Percentiles rank a stretch among this genome's conserved stretches.
Evolutionary conservation across 2,113 vertebrate genomes (phyloP).

Genomic region (Vimba vimba): DNA sequence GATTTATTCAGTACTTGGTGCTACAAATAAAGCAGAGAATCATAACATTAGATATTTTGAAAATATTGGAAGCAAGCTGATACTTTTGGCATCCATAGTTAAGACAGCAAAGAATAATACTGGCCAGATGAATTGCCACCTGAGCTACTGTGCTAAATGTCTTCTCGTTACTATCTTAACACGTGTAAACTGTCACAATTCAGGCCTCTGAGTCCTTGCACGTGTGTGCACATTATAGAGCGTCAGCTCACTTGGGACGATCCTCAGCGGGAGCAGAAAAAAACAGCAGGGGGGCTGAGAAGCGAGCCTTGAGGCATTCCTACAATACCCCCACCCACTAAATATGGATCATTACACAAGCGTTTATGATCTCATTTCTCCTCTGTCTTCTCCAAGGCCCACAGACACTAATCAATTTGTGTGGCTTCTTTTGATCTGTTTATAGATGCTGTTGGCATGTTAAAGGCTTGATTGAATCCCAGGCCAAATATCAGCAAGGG

Average conservation of each 20-base stretch:
- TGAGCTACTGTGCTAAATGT: background rate
- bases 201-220: background rate
- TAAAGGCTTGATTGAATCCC: background rate
- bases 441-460: slow-evolving; percentile 38
- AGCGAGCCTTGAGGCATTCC: slow-evolving; percentile 38
- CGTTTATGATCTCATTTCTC: slow-evolving; percentile 40
- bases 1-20: background rate
- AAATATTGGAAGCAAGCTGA: background rate
- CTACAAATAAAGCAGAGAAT: background rate
- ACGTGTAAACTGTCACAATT: background rate
- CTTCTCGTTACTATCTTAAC: background rate
- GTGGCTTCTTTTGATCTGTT: slow-evolving; percentile 40
- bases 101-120: background rate
- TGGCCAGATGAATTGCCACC: background rate
- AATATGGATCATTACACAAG: slow-evolving; percentile 57
- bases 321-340: slow-evolving; percentile 30
- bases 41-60: background rate
- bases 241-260: background rate
- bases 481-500: slow-evolving; percentile 26
- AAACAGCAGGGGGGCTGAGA: slow-evolving; percentile 39
- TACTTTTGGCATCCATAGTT: background rate
- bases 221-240: background rate
- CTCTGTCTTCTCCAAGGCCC: slow-evolving; percentile 24
- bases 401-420: slow-evolving; percentile 46
- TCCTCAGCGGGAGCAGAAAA: slow-evolving; percentile 22